Conservation (phyloP, 2,888 invertebrate species). For the Sesia apiformis region DNA sequence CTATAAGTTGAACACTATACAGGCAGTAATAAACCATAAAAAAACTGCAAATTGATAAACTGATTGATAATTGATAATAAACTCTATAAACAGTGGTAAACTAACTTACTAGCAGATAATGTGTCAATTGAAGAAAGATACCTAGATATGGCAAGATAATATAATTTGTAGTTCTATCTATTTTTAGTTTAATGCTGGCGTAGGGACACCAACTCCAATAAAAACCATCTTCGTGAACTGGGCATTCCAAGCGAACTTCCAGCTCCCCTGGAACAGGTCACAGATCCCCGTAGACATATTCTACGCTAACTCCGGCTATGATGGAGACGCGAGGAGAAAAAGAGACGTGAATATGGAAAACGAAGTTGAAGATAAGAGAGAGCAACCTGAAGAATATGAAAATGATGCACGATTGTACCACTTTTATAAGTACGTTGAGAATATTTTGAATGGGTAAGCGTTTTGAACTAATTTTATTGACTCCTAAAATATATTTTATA, state of each 20-base stretch:
- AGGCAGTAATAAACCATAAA: too few species aligned
- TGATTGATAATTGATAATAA: too few species aligned
- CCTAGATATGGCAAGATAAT: background rate
- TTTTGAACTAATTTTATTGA: too few species aligned
- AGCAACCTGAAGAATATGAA: slow-evolving; percentile 20
- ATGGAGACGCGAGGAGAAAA: slow-evolving; percentile 35
- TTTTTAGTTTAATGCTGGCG: slow-evolving; percentile 53
- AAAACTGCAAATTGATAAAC: too few species aligned
- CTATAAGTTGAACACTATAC: too few species aligned
- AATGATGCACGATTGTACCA: slow-evolving; percentile 50
- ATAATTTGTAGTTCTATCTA: background rate
- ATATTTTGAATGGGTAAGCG: slow-evolving; percentile 40
- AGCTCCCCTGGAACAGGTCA: slow-evolving; percentile 57
- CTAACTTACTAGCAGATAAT: too few species aligned
- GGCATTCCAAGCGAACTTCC: slow-evolving; percentile 64
- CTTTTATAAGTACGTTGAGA: slow-evolving; percentile 54
- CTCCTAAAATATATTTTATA: too few species aligned
- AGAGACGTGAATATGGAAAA: slow-evolving; percentile 20
- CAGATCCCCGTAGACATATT: slow-evolving; percentile 58
- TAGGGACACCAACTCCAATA: slow-evolving; percentile 48
- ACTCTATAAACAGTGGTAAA: too few species aligned
- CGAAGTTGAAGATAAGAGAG: slow-evolving; percentile 2
- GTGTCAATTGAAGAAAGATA: too few species aligned
- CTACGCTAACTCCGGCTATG: slow-evolving; percentile 41
- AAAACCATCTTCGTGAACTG: slow-evolving; percentile 51